Evolutionary conservation across 2,888 invertebrate genomes (phyloP), one percentile per base, ranked within the genome.

Genomic region (Polymixis lichenea): DNA sequence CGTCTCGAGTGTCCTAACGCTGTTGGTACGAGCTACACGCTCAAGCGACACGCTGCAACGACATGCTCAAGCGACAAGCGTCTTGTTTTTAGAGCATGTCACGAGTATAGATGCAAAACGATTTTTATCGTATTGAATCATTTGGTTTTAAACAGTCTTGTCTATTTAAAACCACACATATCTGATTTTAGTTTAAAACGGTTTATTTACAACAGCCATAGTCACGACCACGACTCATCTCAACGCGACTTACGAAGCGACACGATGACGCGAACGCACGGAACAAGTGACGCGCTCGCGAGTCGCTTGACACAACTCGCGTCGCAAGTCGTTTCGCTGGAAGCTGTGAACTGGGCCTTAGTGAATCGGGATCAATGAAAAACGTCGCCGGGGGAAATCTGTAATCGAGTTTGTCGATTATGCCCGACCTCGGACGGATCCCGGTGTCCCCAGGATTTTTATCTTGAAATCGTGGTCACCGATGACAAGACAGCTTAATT

Each of bases 341-440:
- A 58, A 11, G 32, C 32, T n/a, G n/a, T 67, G 28, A 67, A 67
- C 17, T 7, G 11, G 11, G 11, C 58, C 17, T 67, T 56, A 56
- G 92, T 92, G 89, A 86, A 80, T 72, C 71, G 78, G 86, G 90
- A 92, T 93, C 92, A 93, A 92, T 91, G 92, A 89, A 88, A 91
- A 91, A 90, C 89, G 91, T 90, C 93, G 92, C 91, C 92, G 83
- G 89, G 93, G 94, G 95, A 94, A 93, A 94, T 93, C 92, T 93
- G 92, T 94, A 95, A 95, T 94, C 93, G 93, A 92, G 92, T 95
- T 94, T 93, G 94, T 92, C 94, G 94, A 93, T 94, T 93, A 94
- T 91, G 86, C 87, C 90, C 91, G 89, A 92, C 92, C 91, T 92
- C 88, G 89, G 84, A 69, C 85, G 88, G 86, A 89, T 89, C 88